Conservation (phyloP, 2,888 invertebrate genomes). For the Sialis fuliginosa region DNA sequence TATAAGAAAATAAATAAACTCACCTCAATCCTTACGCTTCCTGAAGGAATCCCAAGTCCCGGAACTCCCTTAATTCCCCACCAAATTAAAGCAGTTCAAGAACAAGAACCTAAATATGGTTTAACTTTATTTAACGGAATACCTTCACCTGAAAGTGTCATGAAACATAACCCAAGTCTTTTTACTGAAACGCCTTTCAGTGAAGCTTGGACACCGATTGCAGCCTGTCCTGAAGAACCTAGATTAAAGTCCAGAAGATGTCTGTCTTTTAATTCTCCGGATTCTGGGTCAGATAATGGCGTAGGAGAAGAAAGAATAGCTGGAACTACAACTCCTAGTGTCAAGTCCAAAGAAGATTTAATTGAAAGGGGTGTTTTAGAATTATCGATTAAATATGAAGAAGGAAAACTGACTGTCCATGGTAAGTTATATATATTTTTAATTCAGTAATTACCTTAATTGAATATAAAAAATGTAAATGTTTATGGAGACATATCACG, state of each 20-base stretch:
- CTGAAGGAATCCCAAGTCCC: not conserved
- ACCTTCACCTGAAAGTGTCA: constrained; percentile 19
- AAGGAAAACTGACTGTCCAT: constrained; percentile 22
- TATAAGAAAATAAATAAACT: not conserved
- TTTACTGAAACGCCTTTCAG: constrained; percentile 1
- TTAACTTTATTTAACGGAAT: constrained; percentile 21
- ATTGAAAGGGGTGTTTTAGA: constrained; percentile 23
- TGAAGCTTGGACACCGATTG: not conserved
- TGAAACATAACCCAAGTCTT: not conserved
- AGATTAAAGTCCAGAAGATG: constrained; percentile 21
- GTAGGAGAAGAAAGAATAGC: not conserved
- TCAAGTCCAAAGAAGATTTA: constrained; percentile 5
- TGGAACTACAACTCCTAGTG: constrained; percentile 6
- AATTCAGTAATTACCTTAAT: no score
- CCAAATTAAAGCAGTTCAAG: no score
- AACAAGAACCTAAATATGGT: not conserved
- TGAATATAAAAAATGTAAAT: no score
- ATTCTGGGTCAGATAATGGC: not conserved
- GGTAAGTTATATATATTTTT: constrained; percentile 18
- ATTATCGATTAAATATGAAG: constrained; percentile 20
- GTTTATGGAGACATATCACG: no score
- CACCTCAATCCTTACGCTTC: not conserved
- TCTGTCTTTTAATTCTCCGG: constrained; percentile 23
- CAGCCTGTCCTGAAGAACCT: constrained; percentile 4
- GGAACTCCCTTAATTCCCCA: no score